Evolutionary conservation across 1,140 invertebrate species (phyloP).

Genomic region (Leptinotarsa defecta): DNA sequence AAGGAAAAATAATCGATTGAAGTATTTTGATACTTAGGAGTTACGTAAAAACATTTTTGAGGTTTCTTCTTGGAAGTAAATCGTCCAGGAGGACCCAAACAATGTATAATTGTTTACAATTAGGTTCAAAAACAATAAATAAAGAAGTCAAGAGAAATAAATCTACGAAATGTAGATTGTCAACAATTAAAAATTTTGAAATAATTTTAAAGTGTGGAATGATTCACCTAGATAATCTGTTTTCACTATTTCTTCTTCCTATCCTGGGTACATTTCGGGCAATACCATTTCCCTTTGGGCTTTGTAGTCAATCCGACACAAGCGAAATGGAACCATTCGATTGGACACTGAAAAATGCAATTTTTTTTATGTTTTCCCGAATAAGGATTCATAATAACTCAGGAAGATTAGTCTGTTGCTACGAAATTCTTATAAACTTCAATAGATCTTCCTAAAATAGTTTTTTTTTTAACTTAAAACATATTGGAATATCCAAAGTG

Average conservation of each 20-base stretch:
- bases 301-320: slow-evolving; percentile 97
- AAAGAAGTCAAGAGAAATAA: background rate
- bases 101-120: too few species aligned
- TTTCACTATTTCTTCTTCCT: slow-evolving; percentile 77
- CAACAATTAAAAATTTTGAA: background rate
- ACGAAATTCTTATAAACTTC: too few species aligned
- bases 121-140: too few species aligned
- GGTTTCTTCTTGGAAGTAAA: too few species aligned
- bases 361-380: background rate
- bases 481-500: too few species aligned
- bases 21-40: too few species aligned
- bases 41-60: too few species aligned
- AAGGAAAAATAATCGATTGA: background rate
- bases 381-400: too few species aligned
- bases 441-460: too few species aligned
- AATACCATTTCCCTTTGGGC: slow-evolving; percentile 99
- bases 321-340: slow-evolving; percentile 98
- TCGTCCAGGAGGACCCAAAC: too few species aligned
- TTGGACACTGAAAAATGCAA: slow-evolving; percentile 76
- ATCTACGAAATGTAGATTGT: background rate
- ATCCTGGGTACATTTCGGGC: slow-evolving; percentile 88
- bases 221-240: background rate
- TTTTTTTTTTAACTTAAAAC: too few species aligned
- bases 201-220: slow-evolving; percentile 14
- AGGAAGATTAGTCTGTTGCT: too few species aligned